Base-by-base conservation (phyloP, 1,140 invertebrate species). In the Drosophila equinoxialis region DNA sequence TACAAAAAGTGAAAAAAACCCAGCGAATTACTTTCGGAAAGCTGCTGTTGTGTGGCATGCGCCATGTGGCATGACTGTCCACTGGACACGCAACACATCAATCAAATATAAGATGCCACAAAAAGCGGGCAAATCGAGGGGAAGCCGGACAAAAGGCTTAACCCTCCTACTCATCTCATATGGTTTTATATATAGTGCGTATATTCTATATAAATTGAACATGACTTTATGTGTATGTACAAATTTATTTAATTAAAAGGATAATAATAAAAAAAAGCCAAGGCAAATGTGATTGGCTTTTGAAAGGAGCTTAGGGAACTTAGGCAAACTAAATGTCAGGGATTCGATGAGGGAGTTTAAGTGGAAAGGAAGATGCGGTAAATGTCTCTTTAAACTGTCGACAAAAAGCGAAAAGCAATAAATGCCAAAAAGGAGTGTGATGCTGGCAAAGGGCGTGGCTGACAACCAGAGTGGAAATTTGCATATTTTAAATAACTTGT, bases 401-500 rank as follows among this genome's bases (percentile, higher is more conserved):
- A 78, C 74, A 74, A 63, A 83, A 77, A 72, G 68, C 71, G 26
- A 77, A 87, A 69, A 75, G 79, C 83, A 82, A 87, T 86, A 87
- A 86, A 83, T 77, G 81, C 70, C 37, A 30, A 66, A 66, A 37
- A 14, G 39, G 65, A 48, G 69, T 26, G 23, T 61, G 66, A 54
- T 65, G 48, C 58, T 68, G 66, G 62, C 51, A 51, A 41, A 37
- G 71, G 10, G 30, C 39, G 55, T 57, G 39, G 55, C 54, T 33
- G 14, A 33, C 35, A 61, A 58, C 35, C 11, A 26, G 66, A 66
- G 70, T 13, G 10, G 72, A 75, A 89, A 87, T 89, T 87, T 87
- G 74, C 84, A 87, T 87, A 87, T 87, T 89, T 87, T 70, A 87
- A 89, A 86, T 87, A 87, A 82, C 83, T 86, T 79, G 83, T 77